Conservation (phyloP, 2,888 invertebrate species). For the Tyria jacobaeae region DNA sequence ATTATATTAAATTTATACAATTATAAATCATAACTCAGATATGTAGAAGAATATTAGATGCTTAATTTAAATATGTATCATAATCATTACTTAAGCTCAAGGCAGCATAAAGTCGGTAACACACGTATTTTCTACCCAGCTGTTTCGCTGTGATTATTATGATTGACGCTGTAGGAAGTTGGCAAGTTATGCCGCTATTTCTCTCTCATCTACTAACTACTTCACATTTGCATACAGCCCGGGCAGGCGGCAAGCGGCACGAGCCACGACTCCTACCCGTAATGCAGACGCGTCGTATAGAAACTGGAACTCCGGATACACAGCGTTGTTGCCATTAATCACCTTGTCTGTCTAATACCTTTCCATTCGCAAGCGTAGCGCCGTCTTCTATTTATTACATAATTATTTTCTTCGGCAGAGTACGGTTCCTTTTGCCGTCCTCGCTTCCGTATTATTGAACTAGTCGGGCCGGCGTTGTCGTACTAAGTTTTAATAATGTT, state of each 20-base stretch:
- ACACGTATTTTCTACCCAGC: constrained; percentile 54
- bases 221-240: constrained; percentile 76
- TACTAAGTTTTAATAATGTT: constrained; percentile 82
- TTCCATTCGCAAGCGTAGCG: constrained; percentile 78
- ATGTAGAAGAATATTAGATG: constrained; percentile 12
- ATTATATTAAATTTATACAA: constrained; percentile 17
- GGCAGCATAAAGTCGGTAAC: constrained; percentile 22
- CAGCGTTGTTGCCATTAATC: constrained; percentile 79
- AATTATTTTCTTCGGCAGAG: constrained; percentile 81
- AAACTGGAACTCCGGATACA: constrained; percentile 65
- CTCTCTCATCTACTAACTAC: constrained; percentile 72
- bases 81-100: constrained; percentile 9
- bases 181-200: constrained; percentile 73
- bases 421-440: constrained; percentile 66
- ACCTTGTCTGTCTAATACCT: constrained; percentile 83
- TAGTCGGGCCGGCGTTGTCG: constrained; percentile 67
- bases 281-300: constrained; percentile 56
- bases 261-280: constrained; percentile 57
- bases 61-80: constrained; percentile 3
- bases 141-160: constrained; percentile 70
- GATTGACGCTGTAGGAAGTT: constrained; percentile 73
- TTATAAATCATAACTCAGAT: background rate
- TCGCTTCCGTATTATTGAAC: constrained; percentile 68
- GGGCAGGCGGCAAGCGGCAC: constrained; percentile 57
- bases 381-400: constrained; percentile 80